These are phyloP conservation scores for Abrostola tripartita DNA, from an alignment of 2,888 invertebrate genomes.

Conservation along the genomic window DNA sequence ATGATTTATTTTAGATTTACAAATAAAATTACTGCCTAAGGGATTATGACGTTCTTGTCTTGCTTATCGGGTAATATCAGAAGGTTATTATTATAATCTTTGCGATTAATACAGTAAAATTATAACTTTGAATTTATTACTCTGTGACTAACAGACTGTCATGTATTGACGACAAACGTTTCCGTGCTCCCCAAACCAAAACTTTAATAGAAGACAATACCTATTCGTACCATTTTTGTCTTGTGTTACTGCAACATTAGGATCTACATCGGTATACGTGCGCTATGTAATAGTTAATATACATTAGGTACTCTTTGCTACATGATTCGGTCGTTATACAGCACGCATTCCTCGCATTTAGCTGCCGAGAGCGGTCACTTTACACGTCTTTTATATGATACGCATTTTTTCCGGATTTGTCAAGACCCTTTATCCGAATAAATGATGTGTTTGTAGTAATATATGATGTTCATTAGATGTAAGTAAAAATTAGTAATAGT, in stretches of 20 bases:
- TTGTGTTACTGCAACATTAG: not conserved
- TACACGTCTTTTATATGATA: not conserved
- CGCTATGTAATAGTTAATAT: not conserved
- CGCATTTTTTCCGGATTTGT: too few species aligned
- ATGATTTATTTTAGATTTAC: constrained; percentile 2
- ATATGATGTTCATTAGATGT: too few species aligned
- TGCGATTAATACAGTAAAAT: not conserved
- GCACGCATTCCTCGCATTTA: constrained; percentile 3
- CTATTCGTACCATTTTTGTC: too few species aligned
- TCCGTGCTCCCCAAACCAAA: too few species aligned
- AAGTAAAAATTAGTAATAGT: too few species aligned
- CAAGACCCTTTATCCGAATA: too few species aligned
- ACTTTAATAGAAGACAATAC: too few species aligned
- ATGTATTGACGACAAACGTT: too few species aligned
- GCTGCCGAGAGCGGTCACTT: not conserved
- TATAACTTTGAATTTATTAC: not conserved
- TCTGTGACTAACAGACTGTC: too few species aligned
- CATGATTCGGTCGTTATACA: constrained; percentile 1
- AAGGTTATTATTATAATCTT: not conserved
- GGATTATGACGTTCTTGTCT: not conserved
- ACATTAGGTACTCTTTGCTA: not conserved
- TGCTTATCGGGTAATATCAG: not conserved
- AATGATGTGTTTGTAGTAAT: too few species aligned
- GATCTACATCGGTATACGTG: not conserved
- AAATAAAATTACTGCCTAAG: not conserved